A percentile compares a stretch with the other conserved stretches of the same genome.
Conservation (phyloP, 2,113 vertebrate genomes). For the Rhinoderma darwinii region DNA sequence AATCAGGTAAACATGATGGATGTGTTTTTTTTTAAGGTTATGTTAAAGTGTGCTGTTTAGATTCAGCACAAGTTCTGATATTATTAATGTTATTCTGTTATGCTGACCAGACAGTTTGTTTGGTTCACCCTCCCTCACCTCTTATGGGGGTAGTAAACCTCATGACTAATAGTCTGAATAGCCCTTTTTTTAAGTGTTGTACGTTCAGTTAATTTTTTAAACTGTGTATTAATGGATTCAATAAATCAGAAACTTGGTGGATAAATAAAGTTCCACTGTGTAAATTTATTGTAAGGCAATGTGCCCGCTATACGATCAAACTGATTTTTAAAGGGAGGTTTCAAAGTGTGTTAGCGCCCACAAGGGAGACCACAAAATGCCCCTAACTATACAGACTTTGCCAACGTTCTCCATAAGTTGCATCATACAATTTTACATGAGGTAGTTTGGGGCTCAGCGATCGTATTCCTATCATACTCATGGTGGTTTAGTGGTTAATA, state of each 20-base stretch:
- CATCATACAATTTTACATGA: no score
- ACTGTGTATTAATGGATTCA: neutral
- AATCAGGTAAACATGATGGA: constrained; percentile 77
- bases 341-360: no score
- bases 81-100: neutral
- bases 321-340: no score
- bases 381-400: no score
- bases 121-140: neutral
- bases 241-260: neutral
- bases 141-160: neutral
- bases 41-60: neutral
- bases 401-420: no score
- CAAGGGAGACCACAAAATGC: no score
- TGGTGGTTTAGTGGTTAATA: no score
- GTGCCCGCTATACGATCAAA: neutral
- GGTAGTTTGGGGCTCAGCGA: no score
- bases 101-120: no score
- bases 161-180: neutral
- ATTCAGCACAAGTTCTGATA: neutral
- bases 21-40: neutral
- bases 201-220: neutral
- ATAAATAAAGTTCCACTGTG: neutral
- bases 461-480: no score
- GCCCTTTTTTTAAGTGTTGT: neutral
- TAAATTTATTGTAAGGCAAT: neutral